Conservation (phyloP, 2,113 vertebrate species). For the Gnathonemus longibarbis region DNA sequence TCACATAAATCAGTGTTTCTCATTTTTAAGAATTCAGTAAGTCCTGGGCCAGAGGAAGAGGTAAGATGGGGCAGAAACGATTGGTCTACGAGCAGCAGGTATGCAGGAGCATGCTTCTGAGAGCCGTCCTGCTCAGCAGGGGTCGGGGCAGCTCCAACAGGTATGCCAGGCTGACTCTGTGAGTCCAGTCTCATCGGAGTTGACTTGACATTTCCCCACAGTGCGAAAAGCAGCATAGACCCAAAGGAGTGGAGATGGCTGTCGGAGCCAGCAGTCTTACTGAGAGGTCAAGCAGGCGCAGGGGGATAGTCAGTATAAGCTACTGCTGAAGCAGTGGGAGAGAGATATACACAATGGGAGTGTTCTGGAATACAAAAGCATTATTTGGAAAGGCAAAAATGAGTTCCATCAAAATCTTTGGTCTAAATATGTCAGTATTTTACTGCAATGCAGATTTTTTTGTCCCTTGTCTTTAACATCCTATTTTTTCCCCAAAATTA, state of each 20-base stretch:
- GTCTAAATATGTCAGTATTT: not conserved
- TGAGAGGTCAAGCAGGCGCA: not conserved
- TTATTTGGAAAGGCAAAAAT: not conserved
- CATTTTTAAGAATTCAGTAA: not conserved
- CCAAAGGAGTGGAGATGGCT: not conserved
- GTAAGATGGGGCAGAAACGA: not conserved
- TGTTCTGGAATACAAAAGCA: not conserved
- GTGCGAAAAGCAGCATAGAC: not conserved
- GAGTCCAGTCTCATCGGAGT: not conserved
- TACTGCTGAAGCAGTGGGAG: not conserved
- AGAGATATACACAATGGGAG: not conserved
- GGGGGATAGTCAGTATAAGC: not conserved
- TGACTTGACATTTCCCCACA: not conserved
- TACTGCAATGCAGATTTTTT: not conserved
- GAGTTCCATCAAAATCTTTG: not conserved
- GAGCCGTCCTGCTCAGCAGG: not conserved
- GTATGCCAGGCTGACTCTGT: not conserved
- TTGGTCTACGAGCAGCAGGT: not conserved
- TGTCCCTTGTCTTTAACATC: not conserved
- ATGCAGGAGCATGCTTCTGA: not conserved
- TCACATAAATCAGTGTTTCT: not conserved
- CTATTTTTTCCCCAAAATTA: not conserved
- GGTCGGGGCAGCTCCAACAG: not conserved
- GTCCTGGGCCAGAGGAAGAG: not conserved
- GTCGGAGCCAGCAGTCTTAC: not conserved